Base-by-base conservation (phyloP, 2,888 invertebrate species). In the Camptogramma bilineatum region DNA sequence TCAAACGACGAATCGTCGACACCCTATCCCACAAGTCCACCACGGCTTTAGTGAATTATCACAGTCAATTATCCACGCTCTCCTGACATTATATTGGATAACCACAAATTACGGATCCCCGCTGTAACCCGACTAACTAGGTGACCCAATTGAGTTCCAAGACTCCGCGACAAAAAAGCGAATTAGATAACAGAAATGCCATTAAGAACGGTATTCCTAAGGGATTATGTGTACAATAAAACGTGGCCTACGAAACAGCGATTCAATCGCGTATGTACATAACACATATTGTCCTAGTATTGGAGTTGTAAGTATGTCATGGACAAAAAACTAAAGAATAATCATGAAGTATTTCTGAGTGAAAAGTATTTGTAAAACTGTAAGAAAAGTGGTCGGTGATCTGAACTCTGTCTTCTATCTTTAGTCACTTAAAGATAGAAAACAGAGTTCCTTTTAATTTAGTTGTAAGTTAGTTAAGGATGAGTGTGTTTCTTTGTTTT, bases 161-260 rank as follows among this genome's bases (percentile, higher is more conserved):
- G 44, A 7, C n/a, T 16, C 31, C 31, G 21, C 13, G 52, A 52
- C 62, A 62, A 47, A 52, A 56, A 57, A 46, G 56, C 31, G 56
- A 51, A 56, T 62, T 56, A 62, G 31, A 57, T 55, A 61, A 68
- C 60, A 66, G 62, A 39, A 52, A 60, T 50, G 55, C 68, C 59
- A 70, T 69, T 70, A 70, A 62, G 68, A 44, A 52, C 56, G 51
- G 19, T 62, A 67, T 67, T 69, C 70, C 67, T 56, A 18, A 19
- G 47, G 68, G 69, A 66, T 69, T 66, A 72, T 13, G 44, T 50
- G 66, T 63, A 68, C 66, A 71, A 70, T 71, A 70, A 70, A 69
- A 70, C 64, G 66, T 68, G 68, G 64, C 66, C 55, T 61, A 59
- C 44, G 28, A 65, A 61, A 64, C 64, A 61, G 16, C 44, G 44